Evolutionary conservation across 2,888 invertebrate genomes (phyloP), one percentile per base, ranked within the genome.

Genomic region (Pterobdella sp.): DNA sequence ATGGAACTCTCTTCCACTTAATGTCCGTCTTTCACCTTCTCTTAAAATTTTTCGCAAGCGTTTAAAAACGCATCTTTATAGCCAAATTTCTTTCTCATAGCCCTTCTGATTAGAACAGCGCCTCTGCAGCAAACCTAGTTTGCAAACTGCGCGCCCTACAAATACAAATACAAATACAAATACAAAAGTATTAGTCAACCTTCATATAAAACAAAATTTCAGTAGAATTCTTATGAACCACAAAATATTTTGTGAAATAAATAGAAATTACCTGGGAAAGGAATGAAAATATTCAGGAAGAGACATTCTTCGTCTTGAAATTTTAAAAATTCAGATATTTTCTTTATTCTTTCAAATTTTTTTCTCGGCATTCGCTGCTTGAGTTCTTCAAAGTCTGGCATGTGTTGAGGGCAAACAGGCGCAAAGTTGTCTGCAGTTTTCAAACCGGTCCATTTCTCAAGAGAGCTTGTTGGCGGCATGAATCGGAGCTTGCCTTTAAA

Each of bases 241-340:
- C 49, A 22, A 42, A 42, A 14, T 7, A 42, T 14, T 42, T 7
- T 22, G n/a, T 56, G 60, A 4, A 22, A 26, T 18, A 3, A 56
- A n/a, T 26, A 14, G 4, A 22, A n/a, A 4, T 3, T 56, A 94
- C 94, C 93, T 88, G 91, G 90, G 34, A 91, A 90, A 3, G 96
- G 95, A 7, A 94, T 90, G 85, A 92, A 97, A 82, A 97, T 90
- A 84, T 97, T 97, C 85, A 97, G 88, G 84, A 93, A 94, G 75
- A 97, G 88, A 82, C 97, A 97, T 86, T 97, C 96, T 86, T 97
- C 97, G 80, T 92, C 93, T 86, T 96, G 94, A 83, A 94, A 92
- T 83, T 88, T 89, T 79, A 96, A 86, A 82, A 80, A 81, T 0
- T 84, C 82, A 4, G 82, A 76, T 79, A 96, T 86, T 81, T 93